Percentiles rank a stretch among this genome's conserved stretches.
Conservation (phyloP, 2,797 vertebrate genomes). For the Calcarius lapponicus region DNA sequence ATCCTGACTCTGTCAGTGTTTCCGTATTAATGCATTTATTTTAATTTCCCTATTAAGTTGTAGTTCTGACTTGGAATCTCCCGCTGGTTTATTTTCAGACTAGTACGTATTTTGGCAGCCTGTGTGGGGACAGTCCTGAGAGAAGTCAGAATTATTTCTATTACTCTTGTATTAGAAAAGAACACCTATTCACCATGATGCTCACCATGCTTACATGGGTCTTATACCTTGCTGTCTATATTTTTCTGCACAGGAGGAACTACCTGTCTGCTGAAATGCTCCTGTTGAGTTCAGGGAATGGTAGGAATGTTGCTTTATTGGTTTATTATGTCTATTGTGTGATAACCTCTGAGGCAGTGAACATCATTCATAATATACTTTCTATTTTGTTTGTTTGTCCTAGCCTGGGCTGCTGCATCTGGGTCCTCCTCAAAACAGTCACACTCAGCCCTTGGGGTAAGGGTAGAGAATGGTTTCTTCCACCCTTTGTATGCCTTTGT, state of each 20-base stretch:
- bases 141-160: background rate
- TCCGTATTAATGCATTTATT: background rate
- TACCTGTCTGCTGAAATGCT: background rate
- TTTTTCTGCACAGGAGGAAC: background rate
- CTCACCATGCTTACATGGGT: background rate
- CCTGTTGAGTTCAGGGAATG: too few relatives aligned
- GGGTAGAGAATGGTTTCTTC: too few relatives aligned
- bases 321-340: background rate
- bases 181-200: background rate
- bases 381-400: background rate
- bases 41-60: background rate
- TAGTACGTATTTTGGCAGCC: background rate
- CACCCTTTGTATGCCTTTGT: background rate
- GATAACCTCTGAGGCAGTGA: background rate
- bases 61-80: background rate
- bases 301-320: background rate
- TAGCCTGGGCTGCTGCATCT: background rate
- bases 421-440: background rate
- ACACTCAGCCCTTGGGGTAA: background rate
- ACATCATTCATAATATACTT: background rate
- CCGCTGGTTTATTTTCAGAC: background rate
- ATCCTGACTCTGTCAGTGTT: background rate
- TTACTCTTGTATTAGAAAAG: background rate
- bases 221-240: background rate
- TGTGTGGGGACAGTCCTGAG: background rate